phyloP scores from a whole-genome alignment of 2,113 vertebrate species.

The Chaetops frenatus region DNA sequence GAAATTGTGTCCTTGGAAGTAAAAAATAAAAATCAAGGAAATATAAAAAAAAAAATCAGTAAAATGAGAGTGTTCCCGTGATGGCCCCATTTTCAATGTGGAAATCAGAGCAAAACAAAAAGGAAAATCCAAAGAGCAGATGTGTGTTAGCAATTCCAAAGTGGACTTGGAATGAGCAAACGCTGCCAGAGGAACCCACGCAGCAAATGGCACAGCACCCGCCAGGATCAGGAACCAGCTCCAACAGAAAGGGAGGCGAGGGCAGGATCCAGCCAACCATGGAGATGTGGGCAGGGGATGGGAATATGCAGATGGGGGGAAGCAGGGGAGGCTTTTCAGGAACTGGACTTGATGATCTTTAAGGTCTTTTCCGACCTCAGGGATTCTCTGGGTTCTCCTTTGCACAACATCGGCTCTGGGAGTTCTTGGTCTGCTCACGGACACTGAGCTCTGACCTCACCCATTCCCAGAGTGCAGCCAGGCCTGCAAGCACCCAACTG shows the following conservation, averaged over 20 bases:
- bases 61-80: conserved; percentile 24
- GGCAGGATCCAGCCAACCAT: conserved; percentile 5
- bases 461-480: background rate
- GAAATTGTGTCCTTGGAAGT: conserved; percentile 72
- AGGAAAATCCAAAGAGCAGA: conserved; percentile 42
- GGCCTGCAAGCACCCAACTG: background rate
- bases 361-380: background rate
- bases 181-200: conserved; percentile 42
- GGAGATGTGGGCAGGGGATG: background rate
- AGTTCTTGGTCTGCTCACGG: rapidly evolving
- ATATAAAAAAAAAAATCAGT: background rate
- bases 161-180: conserved; percentile 51
- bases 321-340: conserved; percentile 48
- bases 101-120: conserved; percentile 40
- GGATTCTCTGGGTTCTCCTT: background rate
- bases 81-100: conserved; percentile 59
- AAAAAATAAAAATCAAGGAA: conserved; percentile 24
- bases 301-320: conserved; percentile 9
- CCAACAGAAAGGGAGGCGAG: background rate
- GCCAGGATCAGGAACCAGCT: background rate
- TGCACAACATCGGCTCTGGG: rapidly evolving
- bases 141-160: conserved; percentile 39
- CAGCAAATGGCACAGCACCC: conserved; percentile 12
- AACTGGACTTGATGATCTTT: background rate
- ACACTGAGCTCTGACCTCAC: background rate